Conservation (phyloP, 2,888 invertebrate genomes). For the Tholera decimalis region DNA sequence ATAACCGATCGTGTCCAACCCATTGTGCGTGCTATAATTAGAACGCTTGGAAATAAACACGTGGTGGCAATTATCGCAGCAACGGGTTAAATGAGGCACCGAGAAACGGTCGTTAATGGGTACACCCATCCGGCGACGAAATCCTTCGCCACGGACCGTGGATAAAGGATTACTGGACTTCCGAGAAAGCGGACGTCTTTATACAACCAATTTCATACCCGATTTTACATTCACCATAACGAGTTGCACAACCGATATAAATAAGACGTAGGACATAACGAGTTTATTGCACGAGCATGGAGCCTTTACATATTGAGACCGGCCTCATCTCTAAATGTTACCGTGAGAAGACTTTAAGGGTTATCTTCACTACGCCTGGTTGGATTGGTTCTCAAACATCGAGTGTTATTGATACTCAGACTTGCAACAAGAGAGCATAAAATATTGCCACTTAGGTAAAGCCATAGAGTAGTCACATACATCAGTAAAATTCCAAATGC, state of each 20-base stretch:
- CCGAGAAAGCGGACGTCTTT: conserved; percentile 78
- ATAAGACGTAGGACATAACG: conserved; percentile 73
- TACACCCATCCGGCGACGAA: conserved; percentile 87
- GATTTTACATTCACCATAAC: conserved; percentile 72
- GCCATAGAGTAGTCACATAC: conserved; percentile 67
- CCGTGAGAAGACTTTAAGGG: conserved; percentile 70
- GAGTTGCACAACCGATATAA: conserved; percentile 77
- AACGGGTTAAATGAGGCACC: conserved; percentile 91
- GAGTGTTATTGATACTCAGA: conserved; percentile 34
- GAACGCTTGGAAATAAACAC: conserved; percentile 90
- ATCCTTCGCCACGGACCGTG: conserved; percentile 73
- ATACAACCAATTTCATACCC: conserved; percentile 72
- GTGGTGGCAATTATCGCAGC: conserved; percentile 91
- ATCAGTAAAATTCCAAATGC: conserved; percentile 70
- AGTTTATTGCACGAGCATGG: conserved; percentile 71
- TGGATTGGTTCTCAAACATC: conserved; percentile 13
- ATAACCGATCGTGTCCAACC: conserved; percentile 90
- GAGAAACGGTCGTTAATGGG: conserved; percentile 89
- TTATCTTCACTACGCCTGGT: conserved; percentile 55
- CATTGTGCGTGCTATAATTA: conserved; percentile 90
- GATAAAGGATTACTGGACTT: conserved; percentile 80
- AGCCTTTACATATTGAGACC: conserved; percentile 44
- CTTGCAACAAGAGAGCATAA: conserved; percentile 62
- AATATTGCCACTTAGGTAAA: conserved; percentile 58
- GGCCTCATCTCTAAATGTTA: conserved; percentile 26